phyloP scores from a whole-genome alignment of 2,797 vertebrate species.

The Galaxias olidus region DNA sequence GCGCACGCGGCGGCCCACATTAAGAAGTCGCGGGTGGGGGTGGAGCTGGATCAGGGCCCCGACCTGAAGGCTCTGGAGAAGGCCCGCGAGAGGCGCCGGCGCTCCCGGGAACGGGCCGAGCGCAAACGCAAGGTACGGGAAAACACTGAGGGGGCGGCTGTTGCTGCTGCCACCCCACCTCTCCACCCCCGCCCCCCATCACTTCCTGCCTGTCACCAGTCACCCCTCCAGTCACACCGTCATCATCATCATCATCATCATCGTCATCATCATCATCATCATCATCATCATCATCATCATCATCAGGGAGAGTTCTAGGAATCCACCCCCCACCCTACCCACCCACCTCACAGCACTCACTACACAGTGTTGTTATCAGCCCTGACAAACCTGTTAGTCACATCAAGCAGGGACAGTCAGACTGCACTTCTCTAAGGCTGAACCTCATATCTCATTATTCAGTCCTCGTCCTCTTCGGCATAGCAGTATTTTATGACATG shows the following conservation, averaged over 20 bases:
- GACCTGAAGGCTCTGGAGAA: constrained; percentile 88
- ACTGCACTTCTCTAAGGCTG: too few species aligned
- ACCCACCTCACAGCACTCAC: background rate
- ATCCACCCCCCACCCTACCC: background rate
- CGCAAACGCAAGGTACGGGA: constrained; percentile 94
- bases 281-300: background rate
- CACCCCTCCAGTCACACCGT: constrained; percentile 6
- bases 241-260: constrained; percentile 22
- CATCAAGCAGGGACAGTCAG: too few species aligned
- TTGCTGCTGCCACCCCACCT: constrained; percentile 21
- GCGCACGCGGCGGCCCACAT: constrained; percentile 96
- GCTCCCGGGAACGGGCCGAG: constrained; percentile 88
- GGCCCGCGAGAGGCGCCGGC: constrained; percentile 86
- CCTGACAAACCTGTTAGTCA: too few species aligned
- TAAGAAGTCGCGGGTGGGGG: constrained; percentile 90
- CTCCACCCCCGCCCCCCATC: constrained; percentile 37
- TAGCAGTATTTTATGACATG: too few species aligned
- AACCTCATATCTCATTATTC: too few species aligned
- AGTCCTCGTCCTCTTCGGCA: too few species aligned
- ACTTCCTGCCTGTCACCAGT: constrained; percentile 33
- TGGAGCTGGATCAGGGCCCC: constrained; percentile 83
- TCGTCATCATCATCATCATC: constrained; percentile 3
- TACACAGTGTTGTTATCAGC: too few species aligned
- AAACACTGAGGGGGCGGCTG: background rate
- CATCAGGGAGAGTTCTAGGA: background rate